Evolutionary conservation across 2,888 invertebrate genomes (phyloP).

Genomic region (Augiades crinisus): DNA sequence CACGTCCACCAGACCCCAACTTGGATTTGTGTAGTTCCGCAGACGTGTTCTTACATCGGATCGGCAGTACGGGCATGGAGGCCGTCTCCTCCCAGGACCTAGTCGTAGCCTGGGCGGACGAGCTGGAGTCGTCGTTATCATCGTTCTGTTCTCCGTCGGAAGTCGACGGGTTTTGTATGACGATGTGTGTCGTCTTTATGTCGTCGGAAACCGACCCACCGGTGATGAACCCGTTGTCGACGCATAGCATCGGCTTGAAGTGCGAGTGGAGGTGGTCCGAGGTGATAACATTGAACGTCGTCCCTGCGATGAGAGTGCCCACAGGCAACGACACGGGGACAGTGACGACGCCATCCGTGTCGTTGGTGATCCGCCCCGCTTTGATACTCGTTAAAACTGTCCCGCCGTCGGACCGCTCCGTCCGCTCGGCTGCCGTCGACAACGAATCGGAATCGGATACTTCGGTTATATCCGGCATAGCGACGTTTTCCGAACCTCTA

Average conservation of each 20-base stretch:
- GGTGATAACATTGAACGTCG: slow-evolving; percentile 93
- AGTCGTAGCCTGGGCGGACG: slow-evolving; percentile 41
- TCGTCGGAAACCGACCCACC: slow-evolving; percentile 83
- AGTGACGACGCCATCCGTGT: slow-evolving; percentile 70
- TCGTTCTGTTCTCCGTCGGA: slow-evolving; percentile 65
- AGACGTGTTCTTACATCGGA: slow-evolving; percentile 94
- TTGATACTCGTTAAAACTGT: slow-evolving; percentile 58
- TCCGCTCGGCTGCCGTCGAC: slow-evolving; percentile 82
- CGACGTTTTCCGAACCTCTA: slow-evolving; percentile 77
- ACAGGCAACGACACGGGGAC: slow-evolving; percentile 87
- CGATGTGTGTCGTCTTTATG: slow-evolving; percentile 87
- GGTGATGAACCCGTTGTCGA: slow-evolving; percentile 92
- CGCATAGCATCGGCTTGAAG: slow-evolving; percentile 92
- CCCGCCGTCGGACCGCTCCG: slow-evolving; percentile 72
- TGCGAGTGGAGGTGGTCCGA: slow-evolving; percentile 86
- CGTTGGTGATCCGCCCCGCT: slow-evolving; percentile 52
- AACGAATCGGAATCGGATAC: slow-evolving; percentile 81
- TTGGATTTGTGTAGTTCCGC: slow-evolving; percentile 94
- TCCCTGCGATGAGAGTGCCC: slow-evolving; percentile 89
- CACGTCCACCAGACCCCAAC: slow-evolving; percentile 95
- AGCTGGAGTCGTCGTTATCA: slow-evolving; percentile 43
- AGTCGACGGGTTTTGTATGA: slow-evolving; percentile 77
- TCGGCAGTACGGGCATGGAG: slow-evolving; percentile 86
- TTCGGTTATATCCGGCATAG: slow-evolving; percentile 87
- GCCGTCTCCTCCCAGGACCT: slow-evolving; percentile 90